Percentiles rank a stretch among this genome's conserved stretches.
phyloP scores from a whole-genome alignment of 2,888 invertebrate species.

The Ormyrus nitidulus region DNA sequence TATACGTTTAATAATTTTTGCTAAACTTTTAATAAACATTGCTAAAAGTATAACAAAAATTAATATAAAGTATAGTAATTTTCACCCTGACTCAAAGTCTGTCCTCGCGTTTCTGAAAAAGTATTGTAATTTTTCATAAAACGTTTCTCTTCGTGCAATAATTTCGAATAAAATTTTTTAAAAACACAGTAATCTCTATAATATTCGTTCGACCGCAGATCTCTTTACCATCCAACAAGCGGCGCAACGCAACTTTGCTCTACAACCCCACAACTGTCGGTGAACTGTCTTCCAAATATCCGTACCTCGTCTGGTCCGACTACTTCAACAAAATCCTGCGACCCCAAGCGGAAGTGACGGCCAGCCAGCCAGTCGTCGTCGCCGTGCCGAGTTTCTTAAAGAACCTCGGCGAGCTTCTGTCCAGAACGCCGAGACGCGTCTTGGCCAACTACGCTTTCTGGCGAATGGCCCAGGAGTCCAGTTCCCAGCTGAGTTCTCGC shows the following conservation, averaged over 20 bases:
- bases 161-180: no score
- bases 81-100: no score
- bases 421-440: conserved; percentile 67
- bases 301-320: conserved; percentile 85
- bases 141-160: no score
- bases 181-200: no score
- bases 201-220: conserved; percentile 51
- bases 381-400: conserved; percentile 80
- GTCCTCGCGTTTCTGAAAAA: no score
- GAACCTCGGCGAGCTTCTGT: conserved; percentile 46
- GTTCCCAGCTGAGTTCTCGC: conserved; percentile 70
- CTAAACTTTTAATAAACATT: no score
- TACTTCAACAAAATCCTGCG: conserved; percentile 88
- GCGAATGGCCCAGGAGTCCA: conserved; percentile 73
- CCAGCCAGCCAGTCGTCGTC: conserved; percentile 85
- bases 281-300: conserved; percentile 84
- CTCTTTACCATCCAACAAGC: conserved; percentile 84
- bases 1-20: no score
- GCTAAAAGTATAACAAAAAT: no score
- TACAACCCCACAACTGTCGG: conserved; percentile 91
- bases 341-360: conserved; percentile 78
- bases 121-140: no score
- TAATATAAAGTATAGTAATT: no score
- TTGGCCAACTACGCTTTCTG: conserved; percentile 78
- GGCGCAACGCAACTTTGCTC: conserved; percentile 89